Conservation (phyloP, 2,797 vertebrate genomes). For the Phalloptychus januarius region DNA sequence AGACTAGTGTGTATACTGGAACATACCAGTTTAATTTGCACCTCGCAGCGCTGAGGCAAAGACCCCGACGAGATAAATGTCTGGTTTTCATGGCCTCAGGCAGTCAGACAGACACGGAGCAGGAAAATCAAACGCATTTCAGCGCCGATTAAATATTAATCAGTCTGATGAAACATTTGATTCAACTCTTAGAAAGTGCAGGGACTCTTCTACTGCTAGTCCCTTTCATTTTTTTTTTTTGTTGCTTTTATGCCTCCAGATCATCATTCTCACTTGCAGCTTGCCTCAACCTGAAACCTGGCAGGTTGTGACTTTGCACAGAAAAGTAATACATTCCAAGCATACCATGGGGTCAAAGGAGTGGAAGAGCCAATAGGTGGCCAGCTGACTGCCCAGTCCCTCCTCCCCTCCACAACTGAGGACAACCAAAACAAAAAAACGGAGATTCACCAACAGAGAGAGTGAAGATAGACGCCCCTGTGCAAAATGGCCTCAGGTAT, state of each 20-base stretch:
- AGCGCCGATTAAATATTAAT: slow-evolving; percentile 58
- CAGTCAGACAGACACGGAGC: slow-evolving; percentile 61
- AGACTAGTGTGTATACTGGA: slow-evolving; percentile 21
- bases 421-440: slow-evolving; percentile 64
- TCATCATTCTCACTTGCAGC: slow-evolving; percentile 61
- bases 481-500: slow-evolving; percentile 63
- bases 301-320: slow-evolving; percentile 75
- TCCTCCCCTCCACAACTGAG: slow-evolving; percentile 54
- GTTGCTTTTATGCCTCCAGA: slow-evolving; percentile 18
- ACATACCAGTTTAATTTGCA: slow-evolving; percentile 45
- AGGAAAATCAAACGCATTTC: slow-evolving; percentile 39
- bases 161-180: slow-evolving; percentile 36
- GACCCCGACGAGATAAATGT: slow-evolving; percentile 61
- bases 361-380: slow-evolving; percentile 78
- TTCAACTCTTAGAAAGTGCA: slow-evolving; percentile 3
- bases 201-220: background rate
- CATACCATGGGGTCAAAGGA: slow-evolving; percentile 78
- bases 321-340: slow-evolving; percentile 79
- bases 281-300: slow-evolving; percentile 83
- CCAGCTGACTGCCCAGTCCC: slow-evolving; percentile 69
- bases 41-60: slow-evolving; percentile 50
- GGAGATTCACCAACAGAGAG: slow-evolving; percentile 40
- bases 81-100: slow-evolving; percentile 62
- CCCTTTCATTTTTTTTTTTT: no score
- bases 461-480: slow-evolving; percentile 20